These are phyloP conservation scores for Epinotia brunnichana DNA, from an alignment of 2,888 invertebrate genomes.

Conservation along the genomic window DNA sequence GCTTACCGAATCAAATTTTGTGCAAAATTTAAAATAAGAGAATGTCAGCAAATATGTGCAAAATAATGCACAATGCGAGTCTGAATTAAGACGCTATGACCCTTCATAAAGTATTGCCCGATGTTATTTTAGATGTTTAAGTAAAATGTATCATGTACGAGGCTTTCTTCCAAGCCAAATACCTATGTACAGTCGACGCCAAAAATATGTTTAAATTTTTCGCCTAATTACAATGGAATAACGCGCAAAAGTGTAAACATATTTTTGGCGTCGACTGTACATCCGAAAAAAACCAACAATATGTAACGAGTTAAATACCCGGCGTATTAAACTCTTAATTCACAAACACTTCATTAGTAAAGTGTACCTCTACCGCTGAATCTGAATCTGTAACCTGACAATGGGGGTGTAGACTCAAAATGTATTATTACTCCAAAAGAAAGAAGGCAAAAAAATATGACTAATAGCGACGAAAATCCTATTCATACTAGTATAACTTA, in stretches of 20 bases:
- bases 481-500: no score
- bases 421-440: no score
- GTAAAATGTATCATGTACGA: not conserved
- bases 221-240: no score
- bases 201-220: no score
- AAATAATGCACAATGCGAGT: not conserved
- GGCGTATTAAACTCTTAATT: not conserved
- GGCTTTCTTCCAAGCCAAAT: constrained; percentile 10
- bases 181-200: no score
- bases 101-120: not conserved
- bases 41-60: not conserved
- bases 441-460: no score
- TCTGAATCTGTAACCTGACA: not conserved
- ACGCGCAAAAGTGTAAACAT: no score
- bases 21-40: not conserved
- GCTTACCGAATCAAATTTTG: constrained; percentile 1
- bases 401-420: no score
- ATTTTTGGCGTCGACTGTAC: no score
- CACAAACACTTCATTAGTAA: not conserved
- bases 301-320: not conserved
- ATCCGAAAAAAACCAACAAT: not conserved
- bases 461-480: no score
- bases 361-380: no score
- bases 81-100: not conserved
- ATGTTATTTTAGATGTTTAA: constrained; percentile 6